Evolutionary conservation across 2,797 vertebrate species (phyloP).

Genomic region (Miichthys miiuy): DNA sequence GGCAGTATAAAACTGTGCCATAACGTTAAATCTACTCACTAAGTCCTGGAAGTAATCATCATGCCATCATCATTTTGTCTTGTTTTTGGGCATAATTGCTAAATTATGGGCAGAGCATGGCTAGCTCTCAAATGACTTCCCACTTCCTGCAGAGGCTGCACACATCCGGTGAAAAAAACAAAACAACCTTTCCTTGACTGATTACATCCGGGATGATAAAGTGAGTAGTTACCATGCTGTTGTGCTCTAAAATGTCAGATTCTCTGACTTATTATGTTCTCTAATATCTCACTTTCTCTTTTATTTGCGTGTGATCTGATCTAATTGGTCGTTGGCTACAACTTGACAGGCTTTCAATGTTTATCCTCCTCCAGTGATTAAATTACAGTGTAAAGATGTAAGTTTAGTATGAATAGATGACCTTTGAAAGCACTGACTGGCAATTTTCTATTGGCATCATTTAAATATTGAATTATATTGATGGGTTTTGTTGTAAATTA

Average conservation of each 20-base stretch:
- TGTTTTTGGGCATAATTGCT: constrained; percentile 8
- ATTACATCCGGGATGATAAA: constrained; percentile 12
- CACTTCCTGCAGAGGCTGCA: constrained; percentile 21
- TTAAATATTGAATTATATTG: background rate
- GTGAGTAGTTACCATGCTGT: background rate
- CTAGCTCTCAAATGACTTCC: constrained; percentile 23
- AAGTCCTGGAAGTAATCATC: constrained; percentile 2
- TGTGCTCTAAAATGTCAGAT: constrained; percentile 17
- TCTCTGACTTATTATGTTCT: background rate
- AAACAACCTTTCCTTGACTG: background rate
- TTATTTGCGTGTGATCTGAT: background rate
- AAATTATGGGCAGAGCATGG: constrained; percentile 6
- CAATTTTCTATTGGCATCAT: background rate
- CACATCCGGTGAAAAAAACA: background rate
- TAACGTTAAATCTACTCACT: constrained; percentile 1
- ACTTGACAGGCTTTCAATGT: background rate
- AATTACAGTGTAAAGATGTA: background rate
- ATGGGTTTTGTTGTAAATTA: background rate
- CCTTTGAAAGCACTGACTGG: background rate
- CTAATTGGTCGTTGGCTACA: background rate
- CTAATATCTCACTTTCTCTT: background rate
- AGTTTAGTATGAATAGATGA: background rate
- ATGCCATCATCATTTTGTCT: background rate
- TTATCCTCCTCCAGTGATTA: background rate
- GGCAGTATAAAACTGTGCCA: background rate